Percentiles rank a stretch among this genome's conserved stretches.
Evolutionary conservation across 2,113 vertebrate species (phyloP).

Genomic region (Toxotes jaculatrix): DNA sequence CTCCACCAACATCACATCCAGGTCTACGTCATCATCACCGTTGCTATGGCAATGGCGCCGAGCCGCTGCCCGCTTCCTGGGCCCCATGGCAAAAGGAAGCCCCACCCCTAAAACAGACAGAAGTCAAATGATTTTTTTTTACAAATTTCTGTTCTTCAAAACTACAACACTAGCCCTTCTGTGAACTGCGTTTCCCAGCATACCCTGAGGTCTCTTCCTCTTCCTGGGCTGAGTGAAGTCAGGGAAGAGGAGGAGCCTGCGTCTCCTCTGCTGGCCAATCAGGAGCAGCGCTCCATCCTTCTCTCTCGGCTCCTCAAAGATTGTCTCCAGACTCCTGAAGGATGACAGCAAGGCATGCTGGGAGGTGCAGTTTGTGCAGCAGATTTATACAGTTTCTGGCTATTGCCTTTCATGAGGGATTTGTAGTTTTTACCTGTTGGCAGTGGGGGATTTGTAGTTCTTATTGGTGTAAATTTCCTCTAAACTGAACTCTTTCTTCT

Average conservation of each 20-base stretch:
- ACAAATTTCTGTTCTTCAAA: not conserved
- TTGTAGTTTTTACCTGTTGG: constrained; percentile 86
- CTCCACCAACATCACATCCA: constrained; percentile 92
- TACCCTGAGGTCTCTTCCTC: constrained; percentile 81
- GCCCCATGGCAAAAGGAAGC: constrained; percentile 68
- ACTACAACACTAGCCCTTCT: too few species aligned
- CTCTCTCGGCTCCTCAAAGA: constrained; percentile 96
- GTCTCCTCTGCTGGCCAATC: constrained; percentile 94
- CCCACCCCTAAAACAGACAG: constrained; percentile 51
- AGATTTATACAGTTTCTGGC: not conserved
- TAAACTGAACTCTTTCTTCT: constrained; percentile 97
- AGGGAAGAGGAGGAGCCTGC: constrained; percentile 92
- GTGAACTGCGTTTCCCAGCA: constrained; percentile 21
- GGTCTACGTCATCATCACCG: constrained; percentile 79
- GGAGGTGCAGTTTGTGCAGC: constrained; percentile 2
- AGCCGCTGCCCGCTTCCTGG: constrained; percentile 83
- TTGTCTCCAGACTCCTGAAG: constrained; percentile 93
- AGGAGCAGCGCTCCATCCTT: constrained; percentile 91
- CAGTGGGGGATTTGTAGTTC: constrained; percentile 93
- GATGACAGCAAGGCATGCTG: constrained; percentile 23
- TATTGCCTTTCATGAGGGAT: not conserved
- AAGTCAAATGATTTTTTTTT: not conserved
- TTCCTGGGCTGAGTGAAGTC: constrained; percentile 94
- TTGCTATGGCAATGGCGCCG: constrained; percentile 84
- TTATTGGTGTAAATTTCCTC: constrained; percentile 99